Base-by-base conservation (phyloP, 2,888 invertebrate genomes). In the Argyresthia goedartella region DNA sequence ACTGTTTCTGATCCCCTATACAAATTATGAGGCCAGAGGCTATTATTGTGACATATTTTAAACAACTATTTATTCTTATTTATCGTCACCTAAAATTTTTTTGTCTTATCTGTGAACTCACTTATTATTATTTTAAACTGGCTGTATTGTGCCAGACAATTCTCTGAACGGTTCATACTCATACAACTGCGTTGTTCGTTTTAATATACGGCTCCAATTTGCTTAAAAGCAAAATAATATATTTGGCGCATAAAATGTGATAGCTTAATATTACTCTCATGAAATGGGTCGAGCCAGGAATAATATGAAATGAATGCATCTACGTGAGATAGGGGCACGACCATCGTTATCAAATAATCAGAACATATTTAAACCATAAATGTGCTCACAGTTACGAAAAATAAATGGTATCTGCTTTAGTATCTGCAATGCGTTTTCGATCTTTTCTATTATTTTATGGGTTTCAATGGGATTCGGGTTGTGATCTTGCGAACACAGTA, bases 131-230 rank as follows among this genome's bases (percentile, higher is more conserved):
- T 25, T 4, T 25, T 2, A 25, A 25, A 25, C 25, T 25, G 6
- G 25, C 13, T 69, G 69, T 71, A 72, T 69, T 74, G 75, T 76
- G 73, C 76, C 73, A 71, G 76, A 69, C 73, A 71, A 75, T 79
- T 77, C 73, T 78, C 74, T 69, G 74, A 74, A 73, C 70, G 64
- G 71, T 71, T 79, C 76, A 80, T 74, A 76, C 76, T 74, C 76
- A 74, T 76, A n/a, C n/a, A n/a, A n/a, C n/a, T n/a, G 69, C 67
- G 76, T 78, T 81, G 81, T 80, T 75, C 75, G 62, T 72, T 25
- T 25, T 78, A 76, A 81, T 81, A 73, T 76, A 82, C 70, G 76
- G 65, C 61, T 77, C 81, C 84, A 81, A 84, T 84, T 84, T 81
- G 71, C 74, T 78, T 84, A 82, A 84, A 84, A 84, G 84, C 82